Evolutionary conservation across 2,888 invertebrate genomes (phyloP).

Genomic region (Scaptomyza parva): DNA sequence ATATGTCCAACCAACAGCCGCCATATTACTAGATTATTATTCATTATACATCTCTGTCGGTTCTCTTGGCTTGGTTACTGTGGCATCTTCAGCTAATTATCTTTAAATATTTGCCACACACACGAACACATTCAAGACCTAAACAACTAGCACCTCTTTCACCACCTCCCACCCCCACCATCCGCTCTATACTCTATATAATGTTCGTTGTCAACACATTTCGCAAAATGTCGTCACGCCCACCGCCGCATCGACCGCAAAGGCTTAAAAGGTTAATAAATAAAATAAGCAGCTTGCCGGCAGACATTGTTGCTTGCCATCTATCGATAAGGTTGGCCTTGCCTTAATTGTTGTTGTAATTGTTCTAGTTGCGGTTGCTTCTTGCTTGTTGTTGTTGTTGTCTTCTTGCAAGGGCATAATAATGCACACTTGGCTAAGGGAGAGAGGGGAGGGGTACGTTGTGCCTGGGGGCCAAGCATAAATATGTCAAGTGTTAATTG

Average conservation of each 20-base stretch:
- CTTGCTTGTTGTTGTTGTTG: slow-evolving; percentile 33
- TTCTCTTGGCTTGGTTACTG: background rate
- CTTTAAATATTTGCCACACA: slow-evolving; percentile 65
- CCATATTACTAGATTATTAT: slow-evolving; percentile 8
- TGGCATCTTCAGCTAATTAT: slow-evolving; percentile 57
- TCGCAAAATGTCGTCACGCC: slow-evolving; percentile 39
- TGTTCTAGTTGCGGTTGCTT: slow-evolving; percentile 22
- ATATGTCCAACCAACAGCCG: background rate
- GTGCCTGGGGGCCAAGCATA: slow-evolving; percentile 67
- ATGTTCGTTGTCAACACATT: slow-evolving; percentile 37
- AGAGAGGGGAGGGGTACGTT: slow-evolving; percentile 13
- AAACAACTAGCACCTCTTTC: background rate
- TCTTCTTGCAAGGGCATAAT: slow-evolving; percentile 47
- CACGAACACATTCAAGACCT: slow-evolving; percentile 13
- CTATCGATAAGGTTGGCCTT: slow-evolving; percentile 54
- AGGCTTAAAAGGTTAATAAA: slow-evolving; percentile 71
- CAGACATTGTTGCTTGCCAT: slow-evolving; percentile 55
- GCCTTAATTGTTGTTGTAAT: slow-evolving; percentile 47
- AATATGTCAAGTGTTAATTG: slow-evolving; percentile 82
- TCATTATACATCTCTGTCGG: slow-evolving; percentile 20
- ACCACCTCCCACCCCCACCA: background rate
- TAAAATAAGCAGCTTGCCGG: slow-evolving; percentile 72
- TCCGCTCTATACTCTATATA: background rate
- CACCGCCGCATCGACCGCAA: slow-evolving; percentile 49
- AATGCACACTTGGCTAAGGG: slow-evolving; percentile 50